A percentile compares a stretch with the other conserved stretches of the same genome.
Evolutionary conservation across 2,888 invertebrate species (phyloP).

Genomic region (Lasioglossum figueresi): DNA sequence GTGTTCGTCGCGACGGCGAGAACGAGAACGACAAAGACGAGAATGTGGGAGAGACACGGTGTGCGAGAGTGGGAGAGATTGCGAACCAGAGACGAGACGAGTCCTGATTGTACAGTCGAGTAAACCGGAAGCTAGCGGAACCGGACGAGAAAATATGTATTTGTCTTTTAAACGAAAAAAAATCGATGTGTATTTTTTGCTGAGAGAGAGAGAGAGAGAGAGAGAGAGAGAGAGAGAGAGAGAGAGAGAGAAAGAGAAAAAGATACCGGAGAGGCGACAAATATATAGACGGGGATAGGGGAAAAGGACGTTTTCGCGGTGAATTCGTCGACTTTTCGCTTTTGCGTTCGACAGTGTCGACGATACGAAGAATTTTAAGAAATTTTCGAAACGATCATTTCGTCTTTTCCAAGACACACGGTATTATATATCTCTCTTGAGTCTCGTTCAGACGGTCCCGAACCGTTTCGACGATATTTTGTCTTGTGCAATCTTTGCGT

Average conservation of each 20-base stretch:
- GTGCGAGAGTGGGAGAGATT: slow-evolving; percentile 32
- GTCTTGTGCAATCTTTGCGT: slow-evolving; percentile 20
- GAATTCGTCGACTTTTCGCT: slow-evolving; percentile 19
- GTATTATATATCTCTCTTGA: not conserved
- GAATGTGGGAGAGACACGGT: slow-evolving; percentile 19
- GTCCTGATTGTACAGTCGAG: slow-evolving; percentile 34
- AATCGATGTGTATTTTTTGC: slow-evolving; percentile 59
- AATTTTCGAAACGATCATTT: not conserved
- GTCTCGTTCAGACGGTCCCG: not conserved
- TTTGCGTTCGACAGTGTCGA: not conserved
- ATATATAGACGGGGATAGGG: slow-evolving; percentile 19
- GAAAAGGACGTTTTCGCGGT: slow-evolving; percentile 25
- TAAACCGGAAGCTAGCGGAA: slow-evolving; percentile 30
- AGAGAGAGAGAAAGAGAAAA: not conserved
- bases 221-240: too few species aligned
- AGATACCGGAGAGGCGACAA: slow-evolving; percentile 23
- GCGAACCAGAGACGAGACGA: not conserved
- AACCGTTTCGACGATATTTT: not conserved
- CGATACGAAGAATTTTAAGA: slow-evolving; percentile 12
- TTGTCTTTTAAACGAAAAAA: slow-evolving; percentile 48
- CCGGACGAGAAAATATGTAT: slow-evolving; percentile 37
- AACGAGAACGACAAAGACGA: slow-evolving; percentile 16
- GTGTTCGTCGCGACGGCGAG: not conserved
- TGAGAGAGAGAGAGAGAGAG: too few species aligned
- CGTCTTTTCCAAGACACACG: not conserved